Conservation (phyloP, 2,113 vertebrate genomes). For the Notiomystis cincta region DNA sequence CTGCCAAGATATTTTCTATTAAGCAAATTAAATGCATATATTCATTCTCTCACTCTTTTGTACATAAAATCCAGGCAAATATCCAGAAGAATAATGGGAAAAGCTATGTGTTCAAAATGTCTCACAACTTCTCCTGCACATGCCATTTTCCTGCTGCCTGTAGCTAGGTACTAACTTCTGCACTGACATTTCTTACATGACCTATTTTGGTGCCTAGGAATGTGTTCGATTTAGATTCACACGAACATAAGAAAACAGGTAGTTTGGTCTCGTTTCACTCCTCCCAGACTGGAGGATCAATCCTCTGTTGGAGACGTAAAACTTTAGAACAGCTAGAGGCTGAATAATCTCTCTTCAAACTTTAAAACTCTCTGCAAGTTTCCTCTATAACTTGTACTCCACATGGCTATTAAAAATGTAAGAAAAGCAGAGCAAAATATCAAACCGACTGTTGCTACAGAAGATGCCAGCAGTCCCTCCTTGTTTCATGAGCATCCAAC, state of each 20-base stretch:
- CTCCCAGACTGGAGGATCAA: background rate
- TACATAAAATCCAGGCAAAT: background rate
- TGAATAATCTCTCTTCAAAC: background rate
- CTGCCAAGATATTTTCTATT: background rate
- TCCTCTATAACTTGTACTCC: background rate
- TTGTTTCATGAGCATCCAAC: background rate
- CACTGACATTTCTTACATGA: background rate
- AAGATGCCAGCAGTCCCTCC: background rate
- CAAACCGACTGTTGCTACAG: background rate
- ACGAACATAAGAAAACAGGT: background rate
- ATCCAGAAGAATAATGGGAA: background rate
- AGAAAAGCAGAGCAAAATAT: background rate
- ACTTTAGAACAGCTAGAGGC: background rate
- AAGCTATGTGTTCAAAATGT: background rate
- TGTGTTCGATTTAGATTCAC: background rate
- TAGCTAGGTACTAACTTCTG: background rate
- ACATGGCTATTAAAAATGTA: background rate
- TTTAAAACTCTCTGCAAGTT: background rate
- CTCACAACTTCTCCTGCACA: background rate
- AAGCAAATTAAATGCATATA: conserved; percentile 27
- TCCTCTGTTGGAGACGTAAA: background rate
- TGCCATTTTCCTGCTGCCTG: background rate
- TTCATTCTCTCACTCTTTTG: background rate
- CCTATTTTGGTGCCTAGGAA: background rate
- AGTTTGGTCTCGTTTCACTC: background rate